Evolutionary conservation across 37 sponge, comb jelly and placozoan species (phyloP).

Genomic region (Haliclona indistincta): DNA sequence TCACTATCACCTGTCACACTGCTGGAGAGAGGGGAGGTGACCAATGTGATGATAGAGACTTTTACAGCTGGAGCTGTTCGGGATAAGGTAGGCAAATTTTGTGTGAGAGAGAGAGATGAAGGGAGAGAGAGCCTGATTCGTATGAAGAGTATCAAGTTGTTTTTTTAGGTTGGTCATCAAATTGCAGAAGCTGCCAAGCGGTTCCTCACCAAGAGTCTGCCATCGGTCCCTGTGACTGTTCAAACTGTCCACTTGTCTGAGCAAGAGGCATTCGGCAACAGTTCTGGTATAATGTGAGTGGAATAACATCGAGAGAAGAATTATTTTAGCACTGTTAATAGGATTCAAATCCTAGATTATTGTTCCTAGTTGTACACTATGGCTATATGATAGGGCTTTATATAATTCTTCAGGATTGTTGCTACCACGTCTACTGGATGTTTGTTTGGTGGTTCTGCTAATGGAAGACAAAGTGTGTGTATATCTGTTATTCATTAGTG

Average conservation of each 20-base stretch:
- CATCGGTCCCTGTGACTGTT: neutral
- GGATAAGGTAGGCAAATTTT: constrained; percentile 36
- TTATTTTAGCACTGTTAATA: no score
- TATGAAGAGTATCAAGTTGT: constrained; percentile 1
- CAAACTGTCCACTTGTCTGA: constrained; percentile 8
- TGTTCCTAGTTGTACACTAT: no score
- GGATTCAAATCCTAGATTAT: no score
- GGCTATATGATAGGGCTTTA: no score
- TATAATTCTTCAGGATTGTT: constrained; percentile 28
- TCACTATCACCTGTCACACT: constrained; percentile 57
- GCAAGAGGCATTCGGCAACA: constrained; percentile 61
- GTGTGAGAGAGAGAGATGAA: no score
- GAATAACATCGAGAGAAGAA: no score
- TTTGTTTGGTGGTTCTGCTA: constrained; percentile 57
- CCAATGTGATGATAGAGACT: constrained; percentile 34
- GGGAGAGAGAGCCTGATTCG: constrained; percentile 12
- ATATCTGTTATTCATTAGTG: no score
- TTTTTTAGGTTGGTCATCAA: constrained; percentile 22
- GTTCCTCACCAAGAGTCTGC: neutral
- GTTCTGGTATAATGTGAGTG: constrained; percentile 84
- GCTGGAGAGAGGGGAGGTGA: constrained; percentile 54
- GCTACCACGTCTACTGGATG: constrained; percentile 75
- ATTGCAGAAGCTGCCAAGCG: constrained; percentile 32
- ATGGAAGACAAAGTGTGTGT: constrained; percentile 66
- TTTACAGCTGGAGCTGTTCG: constrained; percentile 64